A percentile compares a stretch with the other conserved stretches of the same genome.
phyloP scores from a whole-genome alignment of 2,888 invertebrate species.

The Palloptera scutellata region DNA sequence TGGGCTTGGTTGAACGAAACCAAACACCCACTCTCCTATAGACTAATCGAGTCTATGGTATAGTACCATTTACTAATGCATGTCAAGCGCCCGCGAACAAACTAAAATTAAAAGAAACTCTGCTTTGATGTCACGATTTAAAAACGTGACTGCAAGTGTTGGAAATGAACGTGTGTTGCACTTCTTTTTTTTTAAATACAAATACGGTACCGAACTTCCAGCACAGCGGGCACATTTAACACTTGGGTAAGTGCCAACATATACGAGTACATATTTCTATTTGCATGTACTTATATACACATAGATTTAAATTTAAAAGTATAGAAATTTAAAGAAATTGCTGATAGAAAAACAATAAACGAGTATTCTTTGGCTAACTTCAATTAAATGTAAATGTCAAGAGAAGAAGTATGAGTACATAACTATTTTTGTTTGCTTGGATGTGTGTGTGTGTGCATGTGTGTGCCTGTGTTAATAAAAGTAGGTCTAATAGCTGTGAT shows the following conservation, averaged over 20 bases:
- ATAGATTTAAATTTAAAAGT: too few species aligned
- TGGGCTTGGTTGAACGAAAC: too few species aligned
- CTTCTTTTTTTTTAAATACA: not conserved
- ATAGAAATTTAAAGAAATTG: not conserved
- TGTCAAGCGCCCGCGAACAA: slow-evolving; percentile 7
- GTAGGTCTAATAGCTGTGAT: slow-evolving; percentile 19
- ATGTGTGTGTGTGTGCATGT: not conserved
- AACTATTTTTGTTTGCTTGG: not conserved
- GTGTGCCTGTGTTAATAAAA: not conserved
- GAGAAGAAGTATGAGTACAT: not conserved
- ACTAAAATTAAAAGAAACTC: too few species aligned
- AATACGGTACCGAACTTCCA: not conserved
- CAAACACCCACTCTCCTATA: too few species aligned
- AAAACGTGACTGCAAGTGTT: slow-evolving; percentile 44
- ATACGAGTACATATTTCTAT: too few species aligned
- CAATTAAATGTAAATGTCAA: slow-evolving; percentile 4
- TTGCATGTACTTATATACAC: too few species aligned
- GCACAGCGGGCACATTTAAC: slow-evolving; percentile 10
- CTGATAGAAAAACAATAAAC: not conserved
- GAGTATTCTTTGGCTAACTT: not conserved
- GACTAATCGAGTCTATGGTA: too few species aligned
- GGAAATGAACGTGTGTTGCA: not conserved
- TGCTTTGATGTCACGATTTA: slow-evolving; percentile 44
- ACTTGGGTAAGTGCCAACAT: not conserved
- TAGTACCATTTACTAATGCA: slow-evolving; percentile 1